phyloP scores from a whole-genome alignment of 2,888 invertebrate species.

The Sesia apiformis region DNA sequence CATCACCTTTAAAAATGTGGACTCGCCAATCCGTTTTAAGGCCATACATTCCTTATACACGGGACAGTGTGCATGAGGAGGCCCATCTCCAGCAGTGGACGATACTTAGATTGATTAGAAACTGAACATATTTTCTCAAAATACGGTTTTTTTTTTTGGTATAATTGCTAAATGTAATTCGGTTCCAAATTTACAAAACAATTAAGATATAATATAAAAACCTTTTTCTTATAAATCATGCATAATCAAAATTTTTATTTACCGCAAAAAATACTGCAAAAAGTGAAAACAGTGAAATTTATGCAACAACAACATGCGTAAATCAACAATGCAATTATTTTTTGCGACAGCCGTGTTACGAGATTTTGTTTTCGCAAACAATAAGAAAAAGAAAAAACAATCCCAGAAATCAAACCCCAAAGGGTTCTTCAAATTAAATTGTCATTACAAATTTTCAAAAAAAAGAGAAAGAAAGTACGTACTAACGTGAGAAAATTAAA shows the following conservation, averaged over 20 bases:
- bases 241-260: not conserved
- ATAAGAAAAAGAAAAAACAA: constrained; percentile 35
- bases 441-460: constrained; percentile 61
- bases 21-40: too few species aligned
- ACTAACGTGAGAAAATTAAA: constrained; percentile 73
- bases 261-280: not conserved
- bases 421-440: constrained; percentile 73
- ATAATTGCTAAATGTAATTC: not conserved
- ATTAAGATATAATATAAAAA: not conserved
- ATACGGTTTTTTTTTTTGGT: not conserved
- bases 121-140: not conserved
- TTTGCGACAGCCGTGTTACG: constrained; percentile 69
- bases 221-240: not conserved
- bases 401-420: constrained; percentile 65
- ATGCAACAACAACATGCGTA: constrained; percentile 48
- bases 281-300: constrained; percentile 14
- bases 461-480: constrained; percentile 22
- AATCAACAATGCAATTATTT: constrained; percentile 66
- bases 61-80: too few species aligned
- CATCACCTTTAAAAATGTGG: too few species aligned
- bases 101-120: too few species aligned
- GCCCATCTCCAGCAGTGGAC: too few species aligned
- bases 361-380: constrained; percentile 70
- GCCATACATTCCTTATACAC: too few species aligned
- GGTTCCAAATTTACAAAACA: not conserved